These are phyloP conservation scores for Buceros bicornis DNA, from an alignment of 2,797 vertebrate species.

Conservation along the genomic window DNA sequence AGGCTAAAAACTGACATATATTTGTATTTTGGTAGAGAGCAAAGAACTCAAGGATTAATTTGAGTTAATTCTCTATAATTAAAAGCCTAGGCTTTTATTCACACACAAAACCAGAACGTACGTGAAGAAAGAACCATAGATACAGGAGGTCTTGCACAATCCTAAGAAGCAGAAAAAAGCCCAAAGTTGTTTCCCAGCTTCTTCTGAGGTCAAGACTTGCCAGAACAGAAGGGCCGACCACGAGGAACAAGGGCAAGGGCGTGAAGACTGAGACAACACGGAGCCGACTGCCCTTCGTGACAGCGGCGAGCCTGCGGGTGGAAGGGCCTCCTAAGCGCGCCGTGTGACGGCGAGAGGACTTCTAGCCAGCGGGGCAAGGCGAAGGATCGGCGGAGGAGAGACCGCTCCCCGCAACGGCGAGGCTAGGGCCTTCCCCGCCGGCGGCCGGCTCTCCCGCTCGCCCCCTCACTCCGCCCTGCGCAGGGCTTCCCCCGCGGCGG, in stretches of 20 bases:
- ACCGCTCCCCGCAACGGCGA: neutral
- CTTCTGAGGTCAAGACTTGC: too few species aligned
- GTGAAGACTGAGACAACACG: fast-evolving
- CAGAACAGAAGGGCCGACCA: fast-evolving
- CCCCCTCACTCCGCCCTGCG: neutral
- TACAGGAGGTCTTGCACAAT: fast-evolving
- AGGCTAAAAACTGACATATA: fast-evolving
- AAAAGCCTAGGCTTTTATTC: neutral
- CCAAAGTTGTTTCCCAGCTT: too few species aligned
- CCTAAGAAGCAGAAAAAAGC: fast-evolving
- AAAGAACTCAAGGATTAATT: fast-evolving
- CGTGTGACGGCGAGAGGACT: fast-evolving
- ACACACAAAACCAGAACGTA: fast-evolving
- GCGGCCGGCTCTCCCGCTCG: neutral
- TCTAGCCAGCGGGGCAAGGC: too few species aligned
- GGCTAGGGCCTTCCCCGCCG: neutral
- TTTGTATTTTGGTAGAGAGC: fast-evolving
- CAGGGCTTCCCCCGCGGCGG: neutral
- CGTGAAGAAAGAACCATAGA: fast-evolving
- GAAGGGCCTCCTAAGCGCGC: fast-evolving
- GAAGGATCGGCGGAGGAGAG: neutral
- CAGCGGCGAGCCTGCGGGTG: neutral
- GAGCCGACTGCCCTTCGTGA: fast-evolving
- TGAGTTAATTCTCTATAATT: too few species aligned
- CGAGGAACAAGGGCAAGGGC: fast-evolving